Evolutionary conservation across 2,888 invertebrate genomes (phyloP).

Genomic region (Drosophila pseudotakahashii): DNA sequence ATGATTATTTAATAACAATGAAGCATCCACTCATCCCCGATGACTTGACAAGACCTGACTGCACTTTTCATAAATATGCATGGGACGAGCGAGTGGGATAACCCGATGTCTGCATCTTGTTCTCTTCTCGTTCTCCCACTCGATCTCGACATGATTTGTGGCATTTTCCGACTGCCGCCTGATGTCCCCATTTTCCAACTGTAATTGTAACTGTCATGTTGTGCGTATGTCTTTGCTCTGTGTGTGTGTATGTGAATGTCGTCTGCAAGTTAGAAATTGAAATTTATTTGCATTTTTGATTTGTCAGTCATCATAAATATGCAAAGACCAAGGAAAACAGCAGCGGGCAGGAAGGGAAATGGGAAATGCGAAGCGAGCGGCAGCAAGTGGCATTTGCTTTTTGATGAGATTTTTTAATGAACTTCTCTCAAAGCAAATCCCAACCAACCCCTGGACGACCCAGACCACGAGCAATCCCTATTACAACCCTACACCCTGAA

Average conservation of each 20-base stretch:
- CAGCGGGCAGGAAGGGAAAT: constrained; percentile 13
- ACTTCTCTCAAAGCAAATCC: constrained; percentile 26
- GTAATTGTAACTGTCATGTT: constrained; percentile 79
- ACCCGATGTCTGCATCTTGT: constrained; percentile 23
- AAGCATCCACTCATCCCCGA: constrained; percentile 22
- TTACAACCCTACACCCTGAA: neutral
- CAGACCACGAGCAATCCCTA: constrained; percentile 13
- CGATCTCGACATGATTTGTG: constrained; percentile 62
- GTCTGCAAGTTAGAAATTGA: constrained; percentile 70
- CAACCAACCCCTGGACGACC: constrained; percentile 10
- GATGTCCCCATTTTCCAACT: constrained; percentile 58
- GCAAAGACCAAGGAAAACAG: constrained; percentile 52
- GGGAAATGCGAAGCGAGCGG: constrained; percentile 13
- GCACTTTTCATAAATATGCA: constrained; percentile 79
- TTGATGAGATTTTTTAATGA: constrained; percentile 53
- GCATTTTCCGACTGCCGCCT: constrained; percentile 45
- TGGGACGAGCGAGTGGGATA: constrained; percentile 26
- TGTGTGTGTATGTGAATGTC: constrained; percentile 36
- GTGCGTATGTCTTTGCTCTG: constrained; percentile 48
- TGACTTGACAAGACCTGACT: constrained; percentile 67
- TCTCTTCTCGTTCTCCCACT: constrained; percentile 1
- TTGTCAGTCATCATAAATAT: constrained; percentile 72
- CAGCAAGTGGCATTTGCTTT: constrained; percentile 41
- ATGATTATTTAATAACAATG: constrained; percentile 75
- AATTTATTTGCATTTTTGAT: constrained; percentile 81